A percentile compares a stretch with the other conserved stretches of the same genome.
Evolutionary conservation across 2,888 invertebrate species (phyloP).

Genomic region (Amblyjoppa fuscipennis): DNA sequence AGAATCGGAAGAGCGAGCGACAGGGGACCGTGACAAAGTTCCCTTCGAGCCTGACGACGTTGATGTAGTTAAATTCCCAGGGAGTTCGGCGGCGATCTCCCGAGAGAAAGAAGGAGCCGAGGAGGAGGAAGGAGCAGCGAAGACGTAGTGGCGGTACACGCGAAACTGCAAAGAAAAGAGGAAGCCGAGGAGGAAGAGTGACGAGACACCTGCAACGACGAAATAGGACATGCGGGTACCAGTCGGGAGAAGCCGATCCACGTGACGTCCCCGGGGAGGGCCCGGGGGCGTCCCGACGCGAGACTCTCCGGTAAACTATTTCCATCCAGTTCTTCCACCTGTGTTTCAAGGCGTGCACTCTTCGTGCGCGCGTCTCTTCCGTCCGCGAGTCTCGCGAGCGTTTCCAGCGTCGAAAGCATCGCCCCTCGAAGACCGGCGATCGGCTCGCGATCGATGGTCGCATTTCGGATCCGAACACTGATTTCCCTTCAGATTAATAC

Average conservation of each 20-base stretch:
- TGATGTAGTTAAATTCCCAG: constrained; percentile 30
- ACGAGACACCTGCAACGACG: constrained; percentile 60
- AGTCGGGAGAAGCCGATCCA: constrained; percentile 53
- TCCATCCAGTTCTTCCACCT: constrained; percentile 23
- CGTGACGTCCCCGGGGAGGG: constrained; percentile 35
- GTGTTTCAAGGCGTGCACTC: neutral
- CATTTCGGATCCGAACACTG: constrained; percentile 34
- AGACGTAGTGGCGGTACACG: neutral
- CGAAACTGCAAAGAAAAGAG: neutral
- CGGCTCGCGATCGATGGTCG: constrained; percentile 28
- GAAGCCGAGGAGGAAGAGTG: constrained; percentile 36
- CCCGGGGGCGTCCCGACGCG: constrained; percentile 34
- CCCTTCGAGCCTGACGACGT: neutral
- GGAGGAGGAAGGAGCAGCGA: constrained; percentile 5
- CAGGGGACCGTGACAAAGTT: neutral
- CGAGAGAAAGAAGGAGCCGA: constrained; percentile 14
- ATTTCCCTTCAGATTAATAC: constrained; percentile 53
- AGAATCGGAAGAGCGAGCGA: neutral
- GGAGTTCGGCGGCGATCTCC: constrained; percentile 24
- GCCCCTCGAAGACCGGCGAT: neutral
- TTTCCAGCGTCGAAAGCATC: constrained; percentile 5
- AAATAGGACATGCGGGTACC: constrained; percentile 49
- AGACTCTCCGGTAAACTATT: constrained; percentile 53
- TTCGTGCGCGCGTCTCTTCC: neutral
- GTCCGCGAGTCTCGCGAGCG: constrained; percentile 16